These are phyloP conservation scores for Vollenhovia emeryi DNA, from an alignment of 1,140 invertebrate genomes.

Conservation along the genomic window DNA sequence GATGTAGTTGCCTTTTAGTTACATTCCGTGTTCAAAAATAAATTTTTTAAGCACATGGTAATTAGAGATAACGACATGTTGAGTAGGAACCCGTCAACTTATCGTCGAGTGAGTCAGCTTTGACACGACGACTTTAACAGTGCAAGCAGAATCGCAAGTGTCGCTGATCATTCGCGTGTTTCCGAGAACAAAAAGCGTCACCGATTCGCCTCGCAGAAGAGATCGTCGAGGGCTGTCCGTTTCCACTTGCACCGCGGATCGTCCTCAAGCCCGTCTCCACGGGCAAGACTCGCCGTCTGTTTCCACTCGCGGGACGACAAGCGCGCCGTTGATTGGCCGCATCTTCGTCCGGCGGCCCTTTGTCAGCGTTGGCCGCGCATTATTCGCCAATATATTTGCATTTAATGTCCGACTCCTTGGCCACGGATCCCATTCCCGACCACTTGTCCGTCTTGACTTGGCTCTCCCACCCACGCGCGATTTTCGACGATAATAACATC, in stretches of 20 bases:
- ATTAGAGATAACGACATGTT: too few species aligned
- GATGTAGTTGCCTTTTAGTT: too few species aligned
- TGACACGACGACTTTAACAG: too few species aligned
- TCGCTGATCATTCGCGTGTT: too few species aligned
- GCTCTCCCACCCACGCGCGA: neutral
- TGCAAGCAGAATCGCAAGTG: too few species aligned
- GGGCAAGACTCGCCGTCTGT: neutral
- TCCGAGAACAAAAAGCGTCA: too few species aligned
- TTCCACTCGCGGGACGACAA: neutral
- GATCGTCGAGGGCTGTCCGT: neutral
- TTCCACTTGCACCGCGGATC: neutral
- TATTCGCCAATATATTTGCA: neutral
- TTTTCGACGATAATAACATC: constrained; percentile 42
- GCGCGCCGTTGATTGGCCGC: neutral
- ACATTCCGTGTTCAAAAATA: too few species aligned
- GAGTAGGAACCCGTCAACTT: too few species aligned
- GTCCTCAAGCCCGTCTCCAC: too few species aligned
- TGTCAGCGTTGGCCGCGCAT: neutral
- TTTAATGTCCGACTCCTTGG: neutral
- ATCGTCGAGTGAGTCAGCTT: too few species aligned
- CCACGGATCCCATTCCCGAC: neutral
- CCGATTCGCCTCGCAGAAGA: neutral
- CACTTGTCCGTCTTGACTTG: neutral
- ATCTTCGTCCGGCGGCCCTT: neutral
- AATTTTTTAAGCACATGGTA: too few species aligned